Evolutionary conservation across 2,797 vertebrate genomes (phyloP).

Genomic region (Leptodactylus fallax): DNA sequence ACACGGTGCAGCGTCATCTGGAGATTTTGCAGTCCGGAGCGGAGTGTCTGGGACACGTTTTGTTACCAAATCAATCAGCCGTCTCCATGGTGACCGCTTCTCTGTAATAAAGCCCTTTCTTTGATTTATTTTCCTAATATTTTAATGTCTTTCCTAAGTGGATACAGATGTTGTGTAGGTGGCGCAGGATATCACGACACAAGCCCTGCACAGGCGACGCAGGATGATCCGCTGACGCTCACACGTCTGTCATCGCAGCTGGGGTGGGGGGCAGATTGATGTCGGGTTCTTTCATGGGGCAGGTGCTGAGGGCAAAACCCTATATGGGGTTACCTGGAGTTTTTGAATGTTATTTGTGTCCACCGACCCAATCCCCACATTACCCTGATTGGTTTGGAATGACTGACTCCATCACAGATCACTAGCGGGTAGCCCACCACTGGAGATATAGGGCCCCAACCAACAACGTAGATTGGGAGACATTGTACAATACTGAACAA

Average conservation of each 20-base stretch:
- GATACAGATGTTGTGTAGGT: constrained; percentile 28
- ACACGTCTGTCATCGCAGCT: background rate
- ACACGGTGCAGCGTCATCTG: no score
- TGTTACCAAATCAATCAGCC: constrained; percentile 3
- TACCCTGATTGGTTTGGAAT: no score
- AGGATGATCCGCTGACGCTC: background rate
- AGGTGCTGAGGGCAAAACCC: background rate
- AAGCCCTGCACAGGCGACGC: background rate
- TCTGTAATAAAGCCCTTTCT: constrained; percentile 31
- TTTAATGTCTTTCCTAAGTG: constrained; percentile 22
- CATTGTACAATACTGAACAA: no score
- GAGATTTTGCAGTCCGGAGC: background rate
- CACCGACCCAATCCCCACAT: no score
- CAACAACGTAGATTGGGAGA: no score
- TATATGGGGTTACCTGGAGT: no score
- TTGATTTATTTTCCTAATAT: constrained; percentile 41
- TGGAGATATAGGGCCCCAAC: no score
- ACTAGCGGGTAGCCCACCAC: no score
- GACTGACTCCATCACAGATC: no score
- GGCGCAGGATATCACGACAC: background rate
- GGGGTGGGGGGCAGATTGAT: background rate
- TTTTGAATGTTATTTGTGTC: no score
- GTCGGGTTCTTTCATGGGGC: background rate
- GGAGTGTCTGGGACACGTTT: constrained; percentile 53
- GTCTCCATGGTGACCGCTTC: constrained; percentile 31